Evolutionary conservation across 2,888 invertebrate species (phyloP), one percentile per base, ranked within the genome.

Genomic region (Siphlonurus alternatus): DNA sequence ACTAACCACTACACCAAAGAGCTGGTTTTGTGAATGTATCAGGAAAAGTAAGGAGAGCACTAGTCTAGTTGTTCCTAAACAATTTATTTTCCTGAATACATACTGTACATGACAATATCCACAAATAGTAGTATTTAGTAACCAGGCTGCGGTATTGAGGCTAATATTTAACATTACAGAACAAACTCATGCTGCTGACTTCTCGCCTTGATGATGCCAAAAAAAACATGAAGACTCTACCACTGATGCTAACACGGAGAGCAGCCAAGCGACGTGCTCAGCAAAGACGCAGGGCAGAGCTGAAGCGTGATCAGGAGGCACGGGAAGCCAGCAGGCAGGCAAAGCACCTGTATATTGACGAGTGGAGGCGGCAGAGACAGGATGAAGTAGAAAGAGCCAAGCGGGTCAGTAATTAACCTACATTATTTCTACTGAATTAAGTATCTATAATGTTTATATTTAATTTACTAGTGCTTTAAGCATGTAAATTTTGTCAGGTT

Each of bases 351-450:
- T 77, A 81, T 67, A 84, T 86, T 68, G 85, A 89, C 76, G 79
- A 81, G 60, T 85, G 86, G 79, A 76, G 87, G 66, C 80, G 82
- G 67, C 80, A 79, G 66, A 83, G 84, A 71, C 81, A 83, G 69
- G 82, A 84, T 70, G 78, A 82, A 65, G 82, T 83, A 54, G 78
- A 81, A 64, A 80, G 79, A 70, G 79, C 78, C 56, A 83, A 84
- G 73, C 79, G 81, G 79, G 83, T 82, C 70, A 66, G 65, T 63
- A 53, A 25, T 65, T 38, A 56, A 66, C 65, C 62, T 18, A 54
- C 23, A 19, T 18, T 1, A 23, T 10, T 56, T 60, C 24, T 51
- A n/a, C 10, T 2, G 20, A 64, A 1, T 60, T 59, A 53, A 23
- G n/a, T 18, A 10, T 63, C 22, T 51, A 15, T 2, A 53, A 24